Evolutionary conservation across 2,888 invertebrate genomes (phyloP).

Genomic region (Tanytarsus gracilentus): DNA sequence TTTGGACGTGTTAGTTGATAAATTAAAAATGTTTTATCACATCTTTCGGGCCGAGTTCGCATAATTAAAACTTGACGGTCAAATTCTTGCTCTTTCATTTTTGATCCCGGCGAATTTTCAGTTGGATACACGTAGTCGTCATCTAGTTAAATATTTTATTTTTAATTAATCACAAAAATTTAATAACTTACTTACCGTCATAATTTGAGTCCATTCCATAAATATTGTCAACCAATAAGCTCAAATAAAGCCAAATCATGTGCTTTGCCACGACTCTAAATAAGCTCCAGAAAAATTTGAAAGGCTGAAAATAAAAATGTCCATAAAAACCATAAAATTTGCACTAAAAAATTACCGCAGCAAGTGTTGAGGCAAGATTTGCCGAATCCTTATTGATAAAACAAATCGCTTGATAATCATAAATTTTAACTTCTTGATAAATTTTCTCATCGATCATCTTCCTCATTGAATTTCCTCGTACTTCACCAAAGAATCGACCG

Average conservation of each 20-base stretch:
- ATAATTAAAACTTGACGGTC: conserved; percentile 59
- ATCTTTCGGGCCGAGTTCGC: conserved; percentile 73
- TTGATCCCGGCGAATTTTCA: conserved; percentile 38
- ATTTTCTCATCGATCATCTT: conserved; percentile 64
- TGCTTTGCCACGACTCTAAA: conserved; percentile 52
- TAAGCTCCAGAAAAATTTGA: conserved; percentile 49
- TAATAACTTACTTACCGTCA: neutral
- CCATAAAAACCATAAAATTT: neutral
- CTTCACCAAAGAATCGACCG: conserved; percentile 80
- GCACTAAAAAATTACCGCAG: conserved; percentile 47
- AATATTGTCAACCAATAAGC: conserved; percentile 46
- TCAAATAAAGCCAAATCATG: conserved; percentile 51
- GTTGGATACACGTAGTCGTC: conserved; percentile 22
- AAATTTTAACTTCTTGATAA: conserved; percentile 63
- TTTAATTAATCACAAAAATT: neutral
- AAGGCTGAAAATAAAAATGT: conserved; percentile 45
- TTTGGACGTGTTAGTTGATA: conserved; percentile 47
- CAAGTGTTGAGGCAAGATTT: conserved; percentile 51
- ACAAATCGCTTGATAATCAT: conserved; percentile 86
- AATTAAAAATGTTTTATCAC: conserved; percentile 63
- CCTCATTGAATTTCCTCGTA: conserved; percentile 68
- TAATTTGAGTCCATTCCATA: conserved; percentile 34
- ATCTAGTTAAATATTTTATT: conserved; percentile 28
- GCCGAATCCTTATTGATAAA: conserved; percentile 57
- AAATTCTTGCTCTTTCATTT: conserved; percentile 49